Conservation (phyloP, 2,113 vertebrate genomes). For the Sylvietta virens region DNA sequence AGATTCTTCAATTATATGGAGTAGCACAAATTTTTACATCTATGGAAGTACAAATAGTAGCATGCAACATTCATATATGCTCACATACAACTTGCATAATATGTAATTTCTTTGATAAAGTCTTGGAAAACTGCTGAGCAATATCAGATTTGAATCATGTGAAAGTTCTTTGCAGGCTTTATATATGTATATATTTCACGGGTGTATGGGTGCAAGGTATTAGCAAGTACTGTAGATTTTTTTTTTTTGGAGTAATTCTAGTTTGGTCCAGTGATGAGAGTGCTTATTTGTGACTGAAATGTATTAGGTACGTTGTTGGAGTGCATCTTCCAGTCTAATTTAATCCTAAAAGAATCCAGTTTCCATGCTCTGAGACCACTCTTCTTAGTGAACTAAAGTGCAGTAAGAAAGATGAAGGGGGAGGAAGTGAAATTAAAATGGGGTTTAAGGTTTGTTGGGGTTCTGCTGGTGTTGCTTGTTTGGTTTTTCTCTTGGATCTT, state of each 20-base stretch:
- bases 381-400: background rate
- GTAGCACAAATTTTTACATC: background rate
- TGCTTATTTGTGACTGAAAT: background rate
- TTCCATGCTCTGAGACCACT: background rate
- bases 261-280: background rate
- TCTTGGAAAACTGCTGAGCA: background rate
- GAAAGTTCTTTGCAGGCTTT: background rate
- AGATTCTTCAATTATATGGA: background rate
- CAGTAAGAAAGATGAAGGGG: background rate
- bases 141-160: background rate
- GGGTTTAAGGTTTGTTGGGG: background rate
- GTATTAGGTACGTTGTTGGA: background rate
- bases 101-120: background rate
- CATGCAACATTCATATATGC: background rate
- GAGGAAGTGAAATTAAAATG: background rate
- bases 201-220: background rate
- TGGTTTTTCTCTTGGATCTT: background rate
- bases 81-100: background rate
- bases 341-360: background rate
- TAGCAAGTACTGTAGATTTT: background rate
- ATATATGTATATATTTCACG: background rate
- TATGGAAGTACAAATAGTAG: background rate
- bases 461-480: background rate
- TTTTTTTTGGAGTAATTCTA: background rate
- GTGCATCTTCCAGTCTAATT: background rate